A percentile compares a stretch with the other conserved stretches of the same genome.
Evolutionary conservation across 2,113 vertebrate genomes (phyloP).

Genomic region (human): GRCh38 chr3:110922501-110923000

Average conservation of each 20-base stretch:
- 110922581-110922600: no score
- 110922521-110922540: no score
- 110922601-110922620: no score
- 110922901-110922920: not conserved
- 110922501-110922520: no score
- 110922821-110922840: not conserved
- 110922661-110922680: not conserved
- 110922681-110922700: not conserved
- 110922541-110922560: no score
- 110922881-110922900: conserved; percentile 48
- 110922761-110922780: conserved; percentile 17
- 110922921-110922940: not conserved
- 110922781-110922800: not conserved
- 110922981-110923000: conserved; percentile 31
- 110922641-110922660: no score
- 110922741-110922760: conserved; percentile 8
- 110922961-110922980: conserved; percentile 60
- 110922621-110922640: no score
- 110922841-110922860: not conserved
- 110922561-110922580: no score
- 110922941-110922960: not conserved
- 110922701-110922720: not conserved
- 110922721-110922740: not conserved
- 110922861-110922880: conserved; percentile 18
- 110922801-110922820: not conserved